Conservation (phyloP, 2,888 invertebrate genomes). For the Hirtodrosophila confusa region DNA sequence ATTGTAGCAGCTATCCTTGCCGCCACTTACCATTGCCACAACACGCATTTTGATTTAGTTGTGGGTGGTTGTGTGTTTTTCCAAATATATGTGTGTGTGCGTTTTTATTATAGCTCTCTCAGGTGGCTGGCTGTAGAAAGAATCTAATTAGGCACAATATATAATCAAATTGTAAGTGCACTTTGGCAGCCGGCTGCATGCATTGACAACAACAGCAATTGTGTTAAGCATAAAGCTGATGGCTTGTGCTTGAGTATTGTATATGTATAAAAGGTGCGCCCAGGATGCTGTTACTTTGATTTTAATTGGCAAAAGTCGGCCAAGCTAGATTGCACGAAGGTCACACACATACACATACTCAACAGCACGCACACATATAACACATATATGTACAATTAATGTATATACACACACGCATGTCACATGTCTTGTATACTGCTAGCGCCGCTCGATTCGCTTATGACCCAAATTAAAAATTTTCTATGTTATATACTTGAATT, state of each 20-base stretch:
- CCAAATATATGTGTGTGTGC: slow-evolving; percentile 10
- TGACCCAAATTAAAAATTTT: slow-evolving; percentile 65
- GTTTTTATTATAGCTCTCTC: slow-evolving; percentile 52
- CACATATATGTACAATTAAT: slow-evolving; percentile 31
- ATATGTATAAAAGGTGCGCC: slow-evolving; percentile 3
- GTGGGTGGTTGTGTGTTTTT: background rate
- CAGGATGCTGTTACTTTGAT: slow-evolving; percentile 51
- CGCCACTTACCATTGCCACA: slow-evolving; percentile 96
- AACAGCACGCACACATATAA: slow-evolving; percentile 5
- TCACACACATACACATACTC: slow-evolving; percentile 46
- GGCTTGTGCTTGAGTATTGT: background rate
- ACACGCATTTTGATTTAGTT: slow-evolving; percentile 88
- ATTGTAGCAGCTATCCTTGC: slow-evolving; percentile 99
- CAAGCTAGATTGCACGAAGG: slow-evolving; percentile 70
- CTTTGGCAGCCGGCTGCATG: slow-evolving; percentile 20
- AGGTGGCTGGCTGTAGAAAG: slow-evolving; percentile 54
- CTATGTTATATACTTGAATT: slow-evolving; percentile 19
- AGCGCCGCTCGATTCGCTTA: slow-evolving; percentile 29
- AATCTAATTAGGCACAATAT: slow-evolving; percentile 49
- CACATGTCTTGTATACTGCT: slow-evolving; percentile 27
- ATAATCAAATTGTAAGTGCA: slow-evolving; percentile 47
- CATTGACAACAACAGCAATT: slow-evolving; percentile 7
- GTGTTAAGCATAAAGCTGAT: background rate
- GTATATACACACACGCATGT: slow-evolving; percentile 26
- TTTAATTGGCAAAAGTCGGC: slow-evolving; percentile 67